Base-by-base conservation (phyloP, 2,797 vertebrate species). In the Valencia hispanica region DNA sequence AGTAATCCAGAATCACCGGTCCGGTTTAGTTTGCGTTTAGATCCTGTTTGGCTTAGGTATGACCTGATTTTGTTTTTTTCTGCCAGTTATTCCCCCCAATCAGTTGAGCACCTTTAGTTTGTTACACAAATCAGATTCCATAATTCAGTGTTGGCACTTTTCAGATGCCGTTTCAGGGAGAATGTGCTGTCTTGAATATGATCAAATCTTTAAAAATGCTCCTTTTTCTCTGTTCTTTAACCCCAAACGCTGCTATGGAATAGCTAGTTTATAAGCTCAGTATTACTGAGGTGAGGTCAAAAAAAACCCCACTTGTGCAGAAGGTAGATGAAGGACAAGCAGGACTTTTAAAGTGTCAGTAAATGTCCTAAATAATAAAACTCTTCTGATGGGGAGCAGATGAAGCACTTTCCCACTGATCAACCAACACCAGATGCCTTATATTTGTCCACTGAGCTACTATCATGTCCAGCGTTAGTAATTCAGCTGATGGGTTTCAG, bases 331-430 rank as follows among this genome's bases (percentile, higher is more conserved):
- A 20, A 61, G 34, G 9, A 22, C 34, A 66, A 66, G 41, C 11
- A 12, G 63, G 36, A 66, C n/a, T 3, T 22, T n/a, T 66, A 39
- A 63, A 41, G 4, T 22, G 34, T 2, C 22, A n/a, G 20, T n/a
- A 10, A n/a, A n/a, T 10, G n/a, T 55, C n/a, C 51, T 53, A 0
- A 5, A 12, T 22, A 30, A 22, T 48, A 22, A 32, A 48, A 50
- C 27, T 70, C 27, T 36, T 15, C 68, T 50, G 47, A 25, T 30
- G 45, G n/a, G 45, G 84, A 84, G 63, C 78, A 79, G 63, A 36
- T 41, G 27, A 79, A 79, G 79, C 79, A 85, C 80, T 82, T 88
- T 84, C 39, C 32, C n/a, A n/a, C 41, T 0, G 3, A 30, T 2
- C 15, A 5, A 74, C 48, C 68, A 5, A 30, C 27, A 74, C 66